Evolutionary conservation across 2,888 invertebrate genomes (phyloP).

Genomic region (Diloba caeruleocephala): DNA sequence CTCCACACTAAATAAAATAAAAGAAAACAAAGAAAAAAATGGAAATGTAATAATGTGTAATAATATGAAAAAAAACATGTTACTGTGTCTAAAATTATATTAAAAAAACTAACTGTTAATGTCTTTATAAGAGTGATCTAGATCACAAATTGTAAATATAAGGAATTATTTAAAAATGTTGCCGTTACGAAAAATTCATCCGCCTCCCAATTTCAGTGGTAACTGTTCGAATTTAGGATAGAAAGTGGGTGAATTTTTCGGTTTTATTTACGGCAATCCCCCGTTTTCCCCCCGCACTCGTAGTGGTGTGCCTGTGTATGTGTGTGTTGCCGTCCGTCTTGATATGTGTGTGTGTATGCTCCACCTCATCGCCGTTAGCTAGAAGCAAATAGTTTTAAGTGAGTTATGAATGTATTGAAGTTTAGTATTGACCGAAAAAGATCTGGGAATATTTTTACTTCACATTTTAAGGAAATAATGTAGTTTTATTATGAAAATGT

Average conservation of each 20-base stretch:
- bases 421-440: constrained; percentile 46
- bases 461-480: not conserved
- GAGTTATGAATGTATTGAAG: constrained; percentile 72
- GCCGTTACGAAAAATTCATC: constrained; percentile 73
- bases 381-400: constrained; percentile 86
- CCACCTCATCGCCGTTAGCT: constrained; percentile 85
- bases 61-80: constrained; percentile 60
- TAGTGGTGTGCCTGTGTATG: constrained; percentile 83
- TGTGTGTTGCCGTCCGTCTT: constrained; percentile 85
- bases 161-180: constrained; percentile 80
- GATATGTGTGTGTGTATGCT: constrained; percentile 87
- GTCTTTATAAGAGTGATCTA: constrained; percentile 88
- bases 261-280: constrained; percentile 72
- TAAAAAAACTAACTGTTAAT: constrained; percentile 84
- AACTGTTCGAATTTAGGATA: constrained; percentile 49
- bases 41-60: constrained; percentile 74
- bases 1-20: constrained; percentile 61
- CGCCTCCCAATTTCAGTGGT: constrained; percentile 42
- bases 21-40: constrained; percentile 66
- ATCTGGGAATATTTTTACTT: constrained; percentile 6
- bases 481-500: too few relatives aligned
- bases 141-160: constrained; percentile 83
- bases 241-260: constrained; percentile 45
- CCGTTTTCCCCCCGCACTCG: constrained; percentile 73
- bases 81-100: constrained; percentile 79